phyloP scores from a whole-genome alignment of 2,888 invertebrate genomes.

The Cryptus armator region DNA sequence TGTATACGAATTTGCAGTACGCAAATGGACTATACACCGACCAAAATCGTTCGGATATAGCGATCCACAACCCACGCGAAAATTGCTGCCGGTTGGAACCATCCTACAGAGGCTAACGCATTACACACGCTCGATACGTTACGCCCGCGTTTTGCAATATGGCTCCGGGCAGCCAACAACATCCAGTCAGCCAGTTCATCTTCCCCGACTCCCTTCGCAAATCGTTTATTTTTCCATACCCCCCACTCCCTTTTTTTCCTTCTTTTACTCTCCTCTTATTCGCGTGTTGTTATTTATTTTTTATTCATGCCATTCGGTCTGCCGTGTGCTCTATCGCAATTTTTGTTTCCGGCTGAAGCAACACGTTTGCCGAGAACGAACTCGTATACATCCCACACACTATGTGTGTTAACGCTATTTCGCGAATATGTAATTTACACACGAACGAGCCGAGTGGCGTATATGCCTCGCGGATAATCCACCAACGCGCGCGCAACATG shows the following conservation, averaged over 20 bases:
- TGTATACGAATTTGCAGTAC: slow-evolving; percentile 5
- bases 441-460: slow-evolving; percentile 8
- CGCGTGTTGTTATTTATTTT: neutral
- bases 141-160: slow-evolving; percentile 55
- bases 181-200: slow-evolving; percentile 22
- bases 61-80: slow-evolving; percentile 36
- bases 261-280: slow-evolving; percentile 1
- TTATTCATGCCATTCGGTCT: neutral
- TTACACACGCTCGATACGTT: slow-evolving; percentile 61
- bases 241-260: neutral
- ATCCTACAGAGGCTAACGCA: slow-evolving; percentile 38
- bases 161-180: slow-evolving; percentile 29
- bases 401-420: slow-evolving; percentile 16
- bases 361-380: slow-evolving; percentile 49
- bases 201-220: neutral
- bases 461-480: slow-evolving; percentile 6
- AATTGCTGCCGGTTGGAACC: slow-evolving; percentile 45
- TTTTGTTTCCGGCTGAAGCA: slow-evolving; percentile 54
- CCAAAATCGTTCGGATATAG: slow-evolving; percentile 31
- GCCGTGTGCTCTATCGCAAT: slow-evolving; percentile 9
- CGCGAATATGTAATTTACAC: slow-evolving; percentile 46
- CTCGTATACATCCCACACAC: neutral
- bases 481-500: neutral
- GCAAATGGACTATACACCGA: slow-evolving; percentile 10
- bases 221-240: slow-evolving; percentile 29